Percentiles rank a stretch among this genome's conserved stretches.
Conservation (phyloP, 2,113 vertebrate genomes). For the Trogon surrucura region DNA sequence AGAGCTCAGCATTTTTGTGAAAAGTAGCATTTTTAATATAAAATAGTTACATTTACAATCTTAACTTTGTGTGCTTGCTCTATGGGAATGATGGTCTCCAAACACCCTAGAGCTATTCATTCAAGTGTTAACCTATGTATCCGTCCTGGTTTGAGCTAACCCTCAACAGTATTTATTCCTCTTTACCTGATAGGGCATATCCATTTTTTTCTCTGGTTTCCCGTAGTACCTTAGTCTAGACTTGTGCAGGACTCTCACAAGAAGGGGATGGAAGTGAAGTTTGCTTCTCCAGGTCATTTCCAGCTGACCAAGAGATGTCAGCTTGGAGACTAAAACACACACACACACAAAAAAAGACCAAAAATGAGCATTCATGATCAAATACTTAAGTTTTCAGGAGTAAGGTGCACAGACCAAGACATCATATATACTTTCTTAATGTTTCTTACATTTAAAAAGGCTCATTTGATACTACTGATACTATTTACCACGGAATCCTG, state of each 20-base stretch:
- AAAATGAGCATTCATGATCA: not conserved
- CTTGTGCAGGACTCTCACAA: constrained; percentile 90
- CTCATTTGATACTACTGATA: not conserved
- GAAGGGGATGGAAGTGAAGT: constrained; percentile 77
- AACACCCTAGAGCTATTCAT: not conserved
- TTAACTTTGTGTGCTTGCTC: not conserved
- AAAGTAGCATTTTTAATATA: not conserved
- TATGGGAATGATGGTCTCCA: not conserved
- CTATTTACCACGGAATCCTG: not conserved
- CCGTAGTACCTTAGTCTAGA: constrained; percentile 90
- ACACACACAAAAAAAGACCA: not conserved
- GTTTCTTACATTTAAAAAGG: not conserved
- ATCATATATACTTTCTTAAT: not conserved
- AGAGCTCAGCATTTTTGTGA: not conserved
- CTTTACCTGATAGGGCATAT: constrained; percentile 90
- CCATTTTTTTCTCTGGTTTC: constrained; percentile 80
- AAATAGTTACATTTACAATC: not conserved
- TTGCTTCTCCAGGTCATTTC: constrained; percentile 76
- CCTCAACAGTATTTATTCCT: not conserved
- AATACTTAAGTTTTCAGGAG: not conserved
- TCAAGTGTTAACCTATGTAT: not conserved
- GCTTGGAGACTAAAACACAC: constrained; percentile 76
- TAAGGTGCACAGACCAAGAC: not conserved
- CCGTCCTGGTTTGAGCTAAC: too few relatives aligned
- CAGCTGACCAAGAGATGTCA: constrained; percentile 80